Conservation (phyloP, 2,797 vertebrate species). For the Muraenolepis orangiensis region DNA sequence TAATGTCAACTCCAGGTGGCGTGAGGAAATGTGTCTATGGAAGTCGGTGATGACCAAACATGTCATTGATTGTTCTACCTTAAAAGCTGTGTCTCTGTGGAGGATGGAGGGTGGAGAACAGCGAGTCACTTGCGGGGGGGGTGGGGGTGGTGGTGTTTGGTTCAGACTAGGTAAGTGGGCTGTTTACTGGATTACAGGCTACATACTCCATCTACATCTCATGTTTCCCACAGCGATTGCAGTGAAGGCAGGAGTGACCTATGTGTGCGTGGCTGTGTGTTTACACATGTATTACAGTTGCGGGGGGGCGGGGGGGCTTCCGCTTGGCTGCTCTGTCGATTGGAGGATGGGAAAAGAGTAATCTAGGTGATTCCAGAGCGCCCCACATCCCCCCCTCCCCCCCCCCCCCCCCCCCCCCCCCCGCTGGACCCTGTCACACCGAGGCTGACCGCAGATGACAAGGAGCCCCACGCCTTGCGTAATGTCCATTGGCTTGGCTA, state of each 20-base stretch:
- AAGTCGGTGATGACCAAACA: neutral
- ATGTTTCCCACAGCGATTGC: slow-evolving; percentile 30
- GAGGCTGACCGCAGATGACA: neutral
- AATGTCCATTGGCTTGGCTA: neutral
- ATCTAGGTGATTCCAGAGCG: slow-evolving; percentile 2
- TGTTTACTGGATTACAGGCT: slow-evolving; percentile 36
- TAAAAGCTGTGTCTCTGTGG: neutral
- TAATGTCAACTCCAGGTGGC: neutral
- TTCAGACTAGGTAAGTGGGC: slow-evolving; percentile 32
- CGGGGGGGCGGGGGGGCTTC: slow-evolving; percentile 20
- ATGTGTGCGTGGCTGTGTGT: slow-evolving; percentile 10
- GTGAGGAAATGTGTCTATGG: neutral
- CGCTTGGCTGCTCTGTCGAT: neutral
- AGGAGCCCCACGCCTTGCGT: neutral
- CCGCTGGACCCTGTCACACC: slow-evolving; percentile 5
- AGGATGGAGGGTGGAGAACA: neutral
- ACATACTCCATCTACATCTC: slow-evolving; percentile 52
- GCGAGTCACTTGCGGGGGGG: neutral
- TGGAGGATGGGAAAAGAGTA: slow-evolving; percentile 5
- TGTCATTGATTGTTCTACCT: neutral
- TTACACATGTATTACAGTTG: neutral
- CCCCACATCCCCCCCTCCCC: slow-evolving; percentile 14
- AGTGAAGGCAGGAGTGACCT: slow-evolving; percentile 11
- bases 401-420: neutral
- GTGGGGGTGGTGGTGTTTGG: slow-evolving; percentile 18